These are phyloP conservation scores for Onychomys torridus DNA, from an alignment of 2,797 vertebrate species.

Conservation along the genomic window DNA sequence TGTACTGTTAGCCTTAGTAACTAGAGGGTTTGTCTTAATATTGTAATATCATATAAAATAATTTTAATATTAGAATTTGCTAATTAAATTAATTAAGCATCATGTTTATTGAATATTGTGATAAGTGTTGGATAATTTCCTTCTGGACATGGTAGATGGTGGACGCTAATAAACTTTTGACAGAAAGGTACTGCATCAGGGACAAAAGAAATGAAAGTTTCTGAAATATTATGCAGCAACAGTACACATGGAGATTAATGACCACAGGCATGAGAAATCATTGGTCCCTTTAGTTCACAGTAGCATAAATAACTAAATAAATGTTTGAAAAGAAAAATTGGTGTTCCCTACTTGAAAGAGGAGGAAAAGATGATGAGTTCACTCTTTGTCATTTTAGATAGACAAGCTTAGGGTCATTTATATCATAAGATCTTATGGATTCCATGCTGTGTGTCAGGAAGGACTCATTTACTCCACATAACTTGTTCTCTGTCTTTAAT, in stretches of 20 bases:
- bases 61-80: conserved; percentile 10
- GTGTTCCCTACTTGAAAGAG: not conserved
- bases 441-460: not conserved
- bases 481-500: not conserved
- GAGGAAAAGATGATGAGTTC: not conserved
- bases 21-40: conserved; percentile 15
- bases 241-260: not conserved
- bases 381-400: not conserved
- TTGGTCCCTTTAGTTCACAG: not conserved
- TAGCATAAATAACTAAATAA: not conserved
- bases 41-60: not conserved
- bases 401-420: not conserved
- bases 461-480: not conserved
- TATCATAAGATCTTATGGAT: not conserved
- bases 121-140: not conserved
- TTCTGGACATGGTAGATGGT: not conserved
- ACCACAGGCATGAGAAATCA: not conserved
- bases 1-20: not conserved
- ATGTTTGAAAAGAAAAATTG: not conserved
- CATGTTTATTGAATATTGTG: not conserved
- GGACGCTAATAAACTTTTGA: not conserved
- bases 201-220: not conserved
- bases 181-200: not conserved
- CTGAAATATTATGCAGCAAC: not conserved
- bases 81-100: not conserved